These are phyloP conservation scores for Nixonia krombeini DNA, from an alignment of 1,140 invertebrate species.

Conservation along the genomic window DNA sequence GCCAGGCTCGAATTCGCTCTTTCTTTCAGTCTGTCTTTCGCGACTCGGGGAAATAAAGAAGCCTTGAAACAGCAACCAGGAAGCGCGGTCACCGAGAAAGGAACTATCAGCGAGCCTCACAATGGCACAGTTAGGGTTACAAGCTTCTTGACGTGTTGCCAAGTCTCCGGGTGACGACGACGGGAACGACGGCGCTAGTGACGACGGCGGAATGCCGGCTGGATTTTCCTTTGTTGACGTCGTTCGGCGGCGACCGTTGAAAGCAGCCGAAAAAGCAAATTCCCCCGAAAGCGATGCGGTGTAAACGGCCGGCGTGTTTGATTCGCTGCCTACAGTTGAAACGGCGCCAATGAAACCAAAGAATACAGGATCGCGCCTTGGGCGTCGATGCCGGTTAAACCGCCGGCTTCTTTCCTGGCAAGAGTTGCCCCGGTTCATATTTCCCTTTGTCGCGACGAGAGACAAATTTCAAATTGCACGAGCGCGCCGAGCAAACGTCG, in stretches of 20 bases:
- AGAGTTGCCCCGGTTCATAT: too few relatives aligned
- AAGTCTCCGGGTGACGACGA: conserved; percentile 59
- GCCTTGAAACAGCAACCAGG: conserved; percentile 41
- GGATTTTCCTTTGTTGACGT: conserved; percentile 41
- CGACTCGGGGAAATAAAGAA: conserved; percentile 55
- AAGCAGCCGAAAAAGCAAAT: conserved; percentile 41
- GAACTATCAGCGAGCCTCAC: conserved; percentile 51
- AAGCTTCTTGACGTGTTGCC: conserved; percentile 68
- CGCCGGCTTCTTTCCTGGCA: too few relatives aligned
- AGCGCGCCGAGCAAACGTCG: too few relatives aligned
- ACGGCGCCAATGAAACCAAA: conserved; percentile 65
- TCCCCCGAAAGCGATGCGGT: conserved; percentile 38
- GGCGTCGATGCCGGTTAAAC: conserved; percentile 3
- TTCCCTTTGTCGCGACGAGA: too few relatives aligned
- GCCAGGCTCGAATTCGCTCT: conserved; percentile 15
- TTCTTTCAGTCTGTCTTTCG: conserved; percentile 4
- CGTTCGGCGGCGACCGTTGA: conserved; percentile 10
- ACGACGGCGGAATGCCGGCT: background rate
- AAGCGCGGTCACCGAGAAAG: conserved; percentile 41
- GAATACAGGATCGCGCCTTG: conserved; percentile 28
- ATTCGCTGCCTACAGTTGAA: conserved; percentile 64
- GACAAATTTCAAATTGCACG: too few relatives aligned
- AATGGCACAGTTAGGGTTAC: conserved; percentile 66
- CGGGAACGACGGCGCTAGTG: conserved; percentile 37
- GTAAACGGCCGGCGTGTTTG: conserved; percentile 51